Evolutionary conservation across 2,797 vertebrate species (phyloP).

Genomic region (Chlorospingus semifuscus): DNA sequence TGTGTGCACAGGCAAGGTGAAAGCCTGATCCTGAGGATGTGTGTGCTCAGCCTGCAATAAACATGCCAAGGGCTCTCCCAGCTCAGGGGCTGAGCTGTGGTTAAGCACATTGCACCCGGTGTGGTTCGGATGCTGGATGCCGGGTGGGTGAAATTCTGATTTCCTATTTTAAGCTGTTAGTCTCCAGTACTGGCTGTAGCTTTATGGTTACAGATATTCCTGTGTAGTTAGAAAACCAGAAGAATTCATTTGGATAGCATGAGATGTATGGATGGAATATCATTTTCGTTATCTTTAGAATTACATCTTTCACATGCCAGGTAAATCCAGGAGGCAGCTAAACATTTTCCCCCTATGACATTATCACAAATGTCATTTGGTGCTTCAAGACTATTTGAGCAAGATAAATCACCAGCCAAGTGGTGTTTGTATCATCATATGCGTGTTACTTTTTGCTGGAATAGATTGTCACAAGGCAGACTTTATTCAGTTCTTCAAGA

Average conservation of each 20-base stretch:
- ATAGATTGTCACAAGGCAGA: not conserved
- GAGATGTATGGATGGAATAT: not conserved
- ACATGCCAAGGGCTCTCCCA: not conserved
- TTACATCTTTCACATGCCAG: not conserved
- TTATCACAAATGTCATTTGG: constrained; percentile 31
- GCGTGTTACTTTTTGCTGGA: not conserved
- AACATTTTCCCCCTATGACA: not conserved
- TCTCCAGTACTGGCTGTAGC: not conserved
- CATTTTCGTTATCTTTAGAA: not conserved
- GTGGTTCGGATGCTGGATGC: not conserved
- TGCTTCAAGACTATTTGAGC: not conserved
- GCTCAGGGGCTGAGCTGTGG: not conserved
- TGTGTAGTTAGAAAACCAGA: not conserved
- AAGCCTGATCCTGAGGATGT: not conserved
- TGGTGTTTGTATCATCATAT: not conserved
- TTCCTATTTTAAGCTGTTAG: not conserved
- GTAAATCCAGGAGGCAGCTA: constrained; percentile 24
- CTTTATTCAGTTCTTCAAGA: not conserved
- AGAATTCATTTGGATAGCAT: not conserved
- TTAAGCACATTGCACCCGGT: not conserved
- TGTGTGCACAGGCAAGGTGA: not conserved
- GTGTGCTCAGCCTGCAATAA: not conserved
- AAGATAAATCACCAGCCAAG: not conserved
- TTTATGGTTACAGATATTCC: not conserved
- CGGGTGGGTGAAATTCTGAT: not conserved